Evolutionary conservation across 1,140 invertebrate species (phyloP), one percentile per base, ranked within the genome.

Genomic region (Drosophila neocordata): DNA sequence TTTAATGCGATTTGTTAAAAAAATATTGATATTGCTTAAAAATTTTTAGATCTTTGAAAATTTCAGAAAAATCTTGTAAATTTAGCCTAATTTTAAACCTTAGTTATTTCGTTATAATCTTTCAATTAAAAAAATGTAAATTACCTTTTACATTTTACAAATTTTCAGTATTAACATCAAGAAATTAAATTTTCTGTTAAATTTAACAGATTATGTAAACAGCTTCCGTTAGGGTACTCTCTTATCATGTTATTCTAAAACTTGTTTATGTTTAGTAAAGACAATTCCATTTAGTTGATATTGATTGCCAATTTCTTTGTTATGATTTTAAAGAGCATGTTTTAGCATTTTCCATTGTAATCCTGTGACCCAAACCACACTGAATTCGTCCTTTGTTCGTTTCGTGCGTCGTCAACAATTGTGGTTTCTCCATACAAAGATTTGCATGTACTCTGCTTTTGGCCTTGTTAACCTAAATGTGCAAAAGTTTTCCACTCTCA

Each of bases 401-500:
- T 38, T 13, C 4, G 37, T 38, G 37, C 37, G 41, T 20, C 41
- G 41, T 48, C 41, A 48, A 48, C 41, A 48, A 38, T 35, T 55
- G 52, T 52, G 4, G 9, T 52, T 48, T 31, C 48, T 11, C 8
- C 37, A 15, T 44, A 11, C 34, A 8, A 37, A 15, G 31, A 8
- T 69, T 56, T 48, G 8, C 18, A 48, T 48, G 41, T 20, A 48
- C 15, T 48, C 8, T 48, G 41, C 20, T 48, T 48, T 67, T 37
- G 37, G 56, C 24, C 55, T 41, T 51, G 61, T 18, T 61, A 60
- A 65, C 15, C 58, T 35, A 48, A 74, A 74, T 74, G 71, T 41
- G 72, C 15, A 34, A 73, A 74, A 74, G 63, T 74, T 73, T 27
- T 31, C 12, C 53, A 65, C 41, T 44, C 6, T 13, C 68, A 41